Conservation (phyloP, 2,797 vertebrate genomes). For the Poeciliopsis infans region DNA sequence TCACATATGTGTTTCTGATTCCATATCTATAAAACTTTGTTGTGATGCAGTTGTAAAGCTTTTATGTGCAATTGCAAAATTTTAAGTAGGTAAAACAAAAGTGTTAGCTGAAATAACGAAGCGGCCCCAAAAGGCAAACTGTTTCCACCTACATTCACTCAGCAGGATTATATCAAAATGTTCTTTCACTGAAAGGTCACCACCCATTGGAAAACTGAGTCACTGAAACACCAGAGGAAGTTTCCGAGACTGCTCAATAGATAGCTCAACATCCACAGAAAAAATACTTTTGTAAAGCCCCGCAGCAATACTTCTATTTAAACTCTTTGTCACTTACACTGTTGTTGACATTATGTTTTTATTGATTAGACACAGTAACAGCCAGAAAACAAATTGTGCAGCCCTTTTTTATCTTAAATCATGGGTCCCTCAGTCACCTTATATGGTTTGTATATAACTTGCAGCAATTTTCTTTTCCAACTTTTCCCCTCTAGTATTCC, state of each 20-base stretch:
- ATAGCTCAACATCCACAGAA: slow-evolving; percentile 2
- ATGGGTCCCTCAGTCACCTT: slow-evolving; percentile 37
- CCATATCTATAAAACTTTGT: background rate
- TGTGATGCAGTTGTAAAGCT: background rate
- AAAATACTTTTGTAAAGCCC: slow-evolving; percentile 13
- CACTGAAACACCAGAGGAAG: slow-evolving; percentile 6
- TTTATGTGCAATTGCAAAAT: background rate
- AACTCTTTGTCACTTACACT: slow-evolving; percentile 17
- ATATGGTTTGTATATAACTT: background rate
- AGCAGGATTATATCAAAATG: background rate
- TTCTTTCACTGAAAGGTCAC: background rate
- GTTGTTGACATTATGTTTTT: slow-evolving; percentile 36
- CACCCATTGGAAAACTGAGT: slow-evolving; percentile 5
- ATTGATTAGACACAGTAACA: slow-evolving; percentile 62
- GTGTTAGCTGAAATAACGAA: slow-evolving; percentile 3
- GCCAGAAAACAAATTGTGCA: slow-evolving; percentile 46
- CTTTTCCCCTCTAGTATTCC: background rate
- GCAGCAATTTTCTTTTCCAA: background rate
- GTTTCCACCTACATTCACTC: background rate
- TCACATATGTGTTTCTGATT: background rate
- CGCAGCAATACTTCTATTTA: slow-evolving; percentile 3
- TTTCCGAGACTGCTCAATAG: slow-evolving; percentile 13
- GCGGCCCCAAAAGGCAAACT: background rate
- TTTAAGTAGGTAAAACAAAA: background rate
- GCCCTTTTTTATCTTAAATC: slow-evolving; percentile 49